Evolutionary conservation across 2,113 vertebrate genomes (phyloP).

Genomic region (Terrapene triunguis): DNA sequence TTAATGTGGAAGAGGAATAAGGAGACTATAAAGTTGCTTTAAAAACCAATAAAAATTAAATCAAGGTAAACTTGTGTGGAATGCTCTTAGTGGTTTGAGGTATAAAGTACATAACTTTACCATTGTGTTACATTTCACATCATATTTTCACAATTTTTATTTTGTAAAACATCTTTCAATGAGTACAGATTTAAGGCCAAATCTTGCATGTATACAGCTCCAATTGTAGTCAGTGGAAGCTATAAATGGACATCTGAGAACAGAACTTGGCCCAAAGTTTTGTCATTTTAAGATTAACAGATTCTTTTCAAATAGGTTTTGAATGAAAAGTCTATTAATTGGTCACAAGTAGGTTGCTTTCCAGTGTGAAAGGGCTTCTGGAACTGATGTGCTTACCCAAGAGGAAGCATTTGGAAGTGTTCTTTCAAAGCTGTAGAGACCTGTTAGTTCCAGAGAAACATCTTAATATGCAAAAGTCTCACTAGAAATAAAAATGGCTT

Average conservation of each 20-base stretch:
- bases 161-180: not conserved
- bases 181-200: not conserved
- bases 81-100: not conserved
- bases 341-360: not conserved
- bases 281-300: not conserved
- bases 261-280: too few relatives aligned
- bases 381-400: not conserved
- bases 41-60: too few relatives aligned
- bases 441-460: not conserved
- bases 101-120: not conserved
- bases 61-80: not conserved
- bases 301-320: not conserved
- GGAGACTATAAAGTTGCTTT: too few relatives aligned
- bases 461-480: not conserved
- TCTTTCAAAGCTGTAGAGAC: not conserved
- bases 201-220: fast-evolving
- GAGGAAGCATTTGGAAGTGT: not conserved
- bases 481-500: too few relatives aligned
- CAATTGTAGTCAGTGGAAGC: not conserved
- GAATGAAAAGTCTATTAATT: not conserved
- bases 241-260: not conserved
- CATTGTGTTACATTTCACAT: not conserved
- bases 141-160: not conserved
- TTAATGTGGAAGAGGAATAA: too few relatives aligned
- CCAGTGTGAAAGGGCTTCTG: not conserved